A percentile compares a stretch with the other conserved stretches of the same genome.
These are phyloP conservation scores for sheep (Ovis aries) DNA, from an alignment of 2,113 vertebrate species.

Conservation along the genomic window DNA sequence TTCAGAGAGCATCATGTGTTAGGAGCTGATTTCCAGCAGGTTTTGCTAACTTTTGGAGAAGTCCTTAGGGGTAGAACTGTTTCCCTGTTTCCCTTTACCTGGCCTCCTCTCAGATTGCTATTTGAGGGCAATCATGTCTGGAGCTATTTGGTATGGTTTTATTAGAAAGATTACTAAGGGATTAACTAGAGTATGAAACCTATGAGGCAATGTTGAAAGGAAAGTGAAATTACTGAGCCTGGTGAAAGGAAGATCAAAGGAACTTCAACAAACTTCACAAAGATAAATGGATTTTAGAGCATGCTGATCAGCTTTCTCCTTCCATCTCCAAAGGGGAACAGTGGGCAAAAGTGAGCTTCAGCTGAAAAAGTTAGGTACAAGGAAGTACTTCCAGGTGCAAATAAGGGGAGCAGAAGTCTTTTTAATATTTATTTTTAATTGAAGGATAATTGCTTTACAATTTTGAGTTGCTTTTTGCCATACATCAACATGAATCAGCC, in stretches of 20 bases:
- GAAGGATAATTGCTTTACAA: neutral
- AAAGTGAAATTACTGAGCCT: slow-evolving; percentile 60
- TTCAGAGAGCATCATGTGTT: neutral
- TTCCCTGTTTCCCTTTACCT: neutral
- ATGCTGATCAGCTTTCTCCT: neutral
- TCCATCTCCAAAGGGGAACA: neutral
- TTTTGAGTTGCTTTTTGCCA: neutral
- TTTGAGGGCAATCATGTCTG: neutral
- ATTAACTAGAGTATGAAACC: slow-evolving; percentile 33
- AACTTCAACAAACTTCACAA: slow-evolving; percentile 18
- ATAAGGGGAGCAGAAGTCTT: neutral
- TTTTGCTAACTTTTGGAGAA: slow-evolving; percentile 18
- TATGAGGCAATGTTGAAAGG: slow-evolving; percentile 43
- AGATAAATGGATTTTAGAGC: slow-evolving; percentile 21
- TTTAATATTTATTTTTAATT: neutral
- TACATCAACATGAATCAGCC: neutral
- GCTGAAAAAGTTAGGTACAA: neutral
- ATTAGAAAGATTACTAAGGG: slow-evolving; percentile 54
- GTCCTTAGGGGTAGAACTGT: neutral
- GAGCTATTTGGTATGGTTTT: slow-evolving; percentile 31
- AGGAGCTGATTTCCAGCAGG: neutral
- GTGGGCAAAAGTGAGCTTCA: slow-evolving; percentile 3
- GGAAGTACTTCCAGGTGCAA: neutral
- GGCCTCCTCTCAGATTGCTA: neutral
- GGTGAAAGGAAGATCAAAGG: slow-evolving; percentile 44